A percentile compares a stretch with the other conserved stretches of the same genome.
These are phyloP conservation scores for Anniella stebbinsi DNA, from an alignment of 2,797 vertebrate genomes.

Conservation along the genomic window DNA sequence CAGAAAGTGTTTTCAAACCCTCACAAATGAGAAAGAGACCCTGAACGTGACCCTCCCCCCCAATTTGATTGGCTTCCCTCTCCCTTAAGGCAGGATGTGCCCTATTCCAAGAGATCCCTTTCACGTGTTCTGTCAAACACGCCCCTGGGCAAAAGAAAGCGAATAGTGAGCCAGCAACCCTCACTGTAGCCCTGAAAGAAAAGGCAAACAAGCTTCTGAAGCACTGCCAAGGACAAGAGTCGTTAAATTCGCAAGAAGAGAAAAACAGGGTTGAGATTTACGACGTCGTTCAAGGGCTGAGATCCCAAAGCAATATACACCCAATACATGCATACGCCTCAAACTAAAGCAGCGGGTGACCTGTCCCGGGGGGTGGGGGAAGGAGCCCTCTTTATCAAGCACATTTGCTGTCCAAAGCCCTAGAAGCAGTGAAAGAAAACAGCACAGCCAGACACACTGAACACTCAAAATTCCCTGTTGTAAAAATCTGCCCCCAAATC, in stretches of 20 bases:
- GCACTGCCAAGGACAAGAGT: constrained; percentile 16
- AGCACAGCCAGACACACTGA: background rate
- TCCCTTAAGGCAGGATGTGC: background rate
- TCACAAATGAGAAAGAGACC: background rate
- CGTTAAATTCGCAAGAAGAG: background rate
- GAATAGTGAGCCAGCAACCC: background rate
- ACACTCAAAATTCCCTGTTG: background rate
- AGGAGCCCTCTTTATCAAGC: background rate
- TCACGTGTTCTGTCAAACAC: background rate
- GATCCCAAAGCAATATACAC: background rate
- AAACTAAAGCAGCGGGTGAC: background rate
- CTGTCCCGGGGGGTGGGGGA: background rate
- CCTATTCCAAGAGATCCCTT: background rate
- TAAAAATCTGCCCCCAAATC: background rate
- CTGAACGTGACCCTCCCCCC: background rate
- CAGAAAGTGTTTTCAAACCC: background rate
- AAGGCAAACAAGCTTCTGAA: fast-evolving
- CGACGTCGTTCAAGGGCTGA: background rate
- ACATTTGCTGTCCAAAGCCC: background rate
- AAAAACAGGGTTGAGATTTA: background rate
- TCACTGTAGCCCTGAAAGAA: background rate
- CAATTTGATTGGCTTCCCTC: background rate
- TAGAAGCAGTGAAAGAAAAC: background rate
- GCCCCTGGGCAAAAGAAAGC: background rate
- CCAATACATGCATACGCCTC: background rate